Evolutionary conservation across 1,140 invertebrate species (phyloP).

Genomic region (Rhyacophila brunnea): DNA sequence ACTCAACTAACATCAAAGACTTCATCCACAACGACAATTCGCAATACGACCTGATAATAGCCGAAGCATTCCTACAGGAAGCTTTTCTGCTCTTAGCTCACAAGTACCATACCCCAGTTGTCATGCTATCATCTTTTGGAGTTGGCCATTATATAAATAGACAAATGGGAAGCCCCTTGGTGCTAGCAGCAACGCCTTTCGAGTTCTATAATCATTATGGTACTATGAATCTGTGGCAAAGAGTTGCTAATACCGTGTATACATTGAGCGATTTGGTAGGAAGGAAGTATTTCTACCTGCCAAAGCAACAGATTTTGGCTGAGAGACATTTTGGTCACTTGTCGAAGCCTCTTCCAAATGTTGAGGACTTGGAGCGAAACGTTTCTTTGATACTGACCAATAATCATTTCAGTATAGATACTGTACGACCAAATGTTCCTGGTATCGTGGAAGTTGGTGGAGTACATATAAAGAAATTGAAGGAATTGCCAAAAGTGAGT

Average conservation of each 20-base stretch:
- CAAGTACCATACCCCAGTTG: constrained; percentile 45
- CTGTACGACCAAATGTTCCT: constrained; percentile 51
- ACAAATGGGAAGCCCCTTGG: constrained; percentile 50
- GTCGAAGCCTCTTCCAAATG: constrained; percentile 39
- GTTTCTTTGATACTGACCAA: constrained; percentile 57
- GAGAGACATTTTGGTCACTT: constrained; percentile 40
- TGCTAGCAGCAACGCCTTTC: constrained; percentile 19
- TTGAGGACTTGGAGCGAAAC: constrained; percentile 54
- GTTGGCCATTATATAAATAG: constrained; percentile 42
- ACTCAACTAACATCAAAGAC: constrained; percentile 31
- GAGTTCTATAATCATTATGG: constrained; percentile 26
- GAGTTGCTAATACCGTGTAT: constrained; percentile 21
- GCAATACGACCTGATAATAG: constrained; percentile 44
- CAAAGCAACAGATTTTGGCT: constrained; percentile 38
- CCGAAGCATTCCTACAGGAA: constrained; percentile 48
- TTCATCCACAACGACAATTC: constrained; percentile 41
- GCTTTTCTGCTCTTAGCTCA: constrained; percentile 47
- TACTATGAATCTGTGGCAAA: constrained; percentile 25
- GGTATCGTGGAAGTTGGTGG: constrained; percentile 54
- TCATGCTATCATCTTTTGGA: constrained; percentile 43
- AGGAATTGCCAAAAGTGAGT: constrained; percentile 42
- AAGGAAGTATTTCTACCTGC: constrained; percentile 24
- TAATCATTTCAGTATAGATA: constrained; percentile 51
- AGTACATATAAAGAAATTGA: constrained; percentile 46
- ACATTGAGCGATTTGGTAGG: constrained; percentile 16